phyloP scores from a whole-genome alignment of 2,113 vertebrate species.

The Epinephelus moara region DNA sequence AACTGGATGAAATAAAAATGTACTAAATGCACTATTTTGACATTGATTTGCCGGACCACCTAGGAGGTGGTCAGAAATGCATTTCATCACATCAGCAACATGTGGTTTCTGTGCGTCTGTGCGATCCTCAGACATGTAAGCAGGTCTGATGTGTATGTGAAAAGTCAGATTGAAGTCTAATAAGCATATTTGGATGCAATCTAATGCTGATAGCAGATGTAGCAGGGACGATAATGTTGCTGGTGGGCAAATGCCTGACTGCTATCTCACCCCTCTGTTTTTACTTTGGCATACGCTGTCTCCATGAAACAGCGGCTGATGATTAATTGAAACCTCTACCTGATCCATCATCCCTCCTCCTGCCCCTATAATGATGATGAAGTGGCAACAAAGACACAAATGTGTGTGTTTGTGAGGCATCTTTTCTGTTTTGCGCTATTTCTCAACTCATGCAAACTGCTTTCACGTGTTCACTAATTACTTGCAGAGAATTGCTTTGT shows the following conservation, averaged over 20 bases:
- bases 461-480: constrained; percentile 52
- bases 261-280: background rate
- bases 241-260: background rate
- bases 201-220: background rate
- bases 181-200: background rate
- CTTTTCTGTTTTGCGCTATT: constrained; percentile 19
- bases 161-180: background rate
- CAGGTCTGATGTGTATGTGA: background rate
- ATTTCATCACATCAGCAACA: constrained; percentile 5
- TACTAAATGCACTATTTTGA: background rate
- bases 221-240: background rate
- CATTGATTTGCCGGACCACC: background rate
- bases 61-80: background rate
- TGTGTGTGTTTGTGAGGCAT: background rate
- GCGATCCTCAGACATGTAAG: background rate
- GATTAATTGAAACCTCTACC: constrained; percentile 19
- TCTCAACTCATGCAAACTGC: constrained; percentile 36
- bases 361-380: constrained; percentile 10
- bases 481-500: constrained; percentile 16
- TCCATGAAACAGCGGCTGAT: background rate
- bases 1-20: background rate
- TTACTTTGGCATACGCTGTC: background rate
- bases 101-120: background rate
- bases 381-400: constrained; percentile 12
- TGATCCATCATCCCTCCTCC: background rate